A percentile compares a stretch with the other conserved stretches of the same genome.
Evolutionary conservation across 2,797 vertebrate genomes (phyloP).

Genomic region (Sebastes nivosus): DNA sequence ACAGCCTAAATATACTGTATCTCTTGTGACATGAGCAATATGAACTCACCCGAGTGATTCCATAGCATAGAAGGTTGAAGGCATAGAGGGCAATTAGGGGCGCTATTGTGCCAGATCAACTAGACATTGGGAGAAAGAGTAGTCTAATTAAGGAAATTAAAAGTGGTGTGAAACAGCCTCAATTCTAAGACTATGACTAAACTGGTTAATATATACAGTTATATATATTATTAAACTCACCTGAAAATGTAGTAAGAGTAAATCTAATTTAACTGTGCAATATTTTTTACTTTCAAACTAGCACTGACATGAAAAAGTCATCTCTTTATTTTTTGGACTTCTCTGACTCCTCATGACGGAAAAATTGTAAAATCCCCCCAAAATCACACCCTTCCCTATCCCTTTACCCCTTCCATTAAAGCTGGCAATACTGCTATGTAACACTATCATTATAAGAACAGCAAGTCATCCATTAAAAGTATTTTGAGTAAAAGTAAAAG

Average conservation of each 20-base stretch:
- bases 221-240: too few relatives aligned
- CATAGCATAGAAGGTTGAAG: background rate
- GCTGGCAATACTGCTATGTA: background rate
- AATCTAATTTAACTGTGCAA: background rate
- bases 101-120: background rate
- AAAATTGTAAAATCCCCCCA: background rate
- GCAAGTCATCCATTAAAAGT: background rate
- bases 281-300: background rate
- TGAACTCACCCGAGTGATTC: background rate
- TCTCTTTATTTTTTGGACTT: background rate
- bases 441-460: background rate
- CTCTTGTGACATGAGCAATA: background rate
- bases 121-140: background rate
- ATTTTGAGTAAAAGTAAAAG: background rate
- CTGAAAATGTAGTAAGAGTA: background rate
- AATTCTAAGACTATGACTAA: too few relatives aligned
- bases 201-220: too few relatives aligned
- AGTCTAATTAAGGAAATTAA: background rate
- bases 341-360: background rate
- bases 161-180: too few relatives aligned
- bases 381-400: background rate
- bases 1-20: background rate
- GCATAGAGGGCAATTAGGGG: background rate
- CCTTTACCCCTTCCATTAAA: background rate
- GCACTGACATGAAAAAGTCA: background rate